These are phyloP conservation scores for Nycticebus coucang DNA, from an alignment of 2,113 vertebrate species.

Conservation along the genomic window DNA sequence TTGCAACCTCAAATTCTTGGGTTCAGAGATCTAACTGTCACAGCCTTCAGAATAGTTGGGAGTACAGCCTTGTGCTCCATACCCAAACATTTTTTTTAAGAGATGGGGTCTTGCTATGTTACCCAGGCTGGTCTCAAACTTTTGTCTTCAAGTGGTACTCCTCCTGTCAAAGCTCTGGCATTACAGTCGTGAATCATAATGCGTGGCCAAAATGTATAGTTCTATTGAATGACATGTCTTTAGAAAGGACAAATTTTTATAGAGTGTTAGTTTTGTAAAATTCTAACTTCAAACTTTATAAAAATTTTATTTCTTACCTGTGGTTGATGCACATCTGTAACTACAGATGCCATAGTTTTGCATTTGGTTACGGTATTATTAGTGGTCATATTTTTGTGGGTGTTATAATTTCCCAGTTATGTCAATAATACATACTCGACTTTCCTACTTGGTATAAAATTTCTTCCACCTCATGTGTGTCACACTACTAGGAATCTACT, in stretches of 20 bases:
- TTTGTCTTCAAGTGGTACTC: too few relatives aligned
- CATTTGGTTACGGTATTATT: not conserved
- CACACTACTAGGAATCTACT: not conserved
- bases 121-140: too few relatives aligned
- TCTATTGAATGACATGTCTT: not conserved
- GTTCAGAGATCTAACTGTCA: too few relatives aligned
- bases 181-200: too few relatives aligned
- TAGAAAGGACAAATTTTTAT: not conserved
- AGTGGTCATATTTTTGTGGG: not conserved
- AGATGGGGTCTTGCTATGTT: too few relatives aligned
- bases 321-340: not conserved
- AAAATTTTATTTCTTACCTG: not conserved
- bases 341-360: not conserved
- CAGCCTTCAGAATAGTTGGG: too few relatives aligned
- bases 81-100: too few relatives aligned
- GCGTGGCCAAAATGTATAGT: too few relatives aligned
- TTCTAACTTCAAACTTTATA: not conserved
- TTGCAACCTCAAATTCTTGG: too few relatives aligned
- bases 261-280: not conserved
- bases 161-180: too few relatives aligned
- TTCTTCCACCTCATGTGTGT: fast-evolving
- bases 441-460: not conserved
- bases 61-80: too few relatives aligned
- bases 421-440: not conserved
- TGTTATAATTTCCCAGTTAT: not conserved